Base-by-base conservation (phyloP, 2,797 vertebrate genomes). In the Cyprinella venusta region DNA sequence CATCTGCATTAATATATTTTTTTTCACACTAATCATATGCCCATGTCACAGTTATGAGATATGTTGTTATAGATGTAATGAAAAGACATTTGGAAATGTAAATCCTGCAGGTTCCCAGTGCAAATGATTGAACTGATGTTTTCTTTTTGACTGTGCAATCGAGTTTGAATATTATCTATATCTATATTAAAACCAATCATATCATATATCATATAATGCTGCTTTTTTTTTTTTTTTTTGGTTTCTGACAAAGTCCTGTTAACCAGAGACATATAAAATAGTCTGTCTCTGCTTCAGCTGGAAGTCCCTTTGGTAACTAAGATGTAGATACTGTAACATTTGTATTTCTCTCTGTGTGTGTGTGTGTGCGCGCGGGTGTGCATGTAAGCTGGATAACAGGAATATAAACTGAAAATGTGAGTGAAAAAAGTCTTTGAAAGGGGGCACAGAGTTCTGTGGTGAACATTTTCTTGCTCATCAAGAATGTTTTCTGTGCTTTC, bases 321-420 rank as follows among this genome's bases (percentile, higher is more conserved):
- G 33, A 88, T 80, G 85, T 42, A 82, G 83, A 54, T 67, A 89
- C 78, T 87, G 76, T 88, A 81, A 48, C 54, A 72, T 85, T 65
- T 3, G 2, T 48, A 7, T 69, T 5, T 45, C 26, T 67, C 63
- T 67, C 36, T 78, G 6, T 24, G 21, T 33, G 18, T 56, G 26
- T 40, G 42, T 72, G 36, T 61, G 24, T 18, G 45, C 72, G 77
- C n/a, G n/a, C n/a, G n/a, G n/a, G n/a, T n/a, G n/a, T 45, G 50
- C 45, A 6, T 84, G 40, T 83, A 69, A 50, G 16, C 18, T 79
- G 52, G 45, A 70, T 54, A 77, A 71, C 21, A 80, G n/a, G 42
- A 78, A 54, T 42, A 84, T 50, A 26, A 4, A 30, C n/a, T 52
- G 38, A 77, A 26, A 33, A 48, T 63, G 61, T 77, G 30, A 56